Evolutionary conservation across 2,113 vertebrate species (phyloP), one percentile per base, ranked within the genome.

Genomic region (Carassius auratus): DNA sequence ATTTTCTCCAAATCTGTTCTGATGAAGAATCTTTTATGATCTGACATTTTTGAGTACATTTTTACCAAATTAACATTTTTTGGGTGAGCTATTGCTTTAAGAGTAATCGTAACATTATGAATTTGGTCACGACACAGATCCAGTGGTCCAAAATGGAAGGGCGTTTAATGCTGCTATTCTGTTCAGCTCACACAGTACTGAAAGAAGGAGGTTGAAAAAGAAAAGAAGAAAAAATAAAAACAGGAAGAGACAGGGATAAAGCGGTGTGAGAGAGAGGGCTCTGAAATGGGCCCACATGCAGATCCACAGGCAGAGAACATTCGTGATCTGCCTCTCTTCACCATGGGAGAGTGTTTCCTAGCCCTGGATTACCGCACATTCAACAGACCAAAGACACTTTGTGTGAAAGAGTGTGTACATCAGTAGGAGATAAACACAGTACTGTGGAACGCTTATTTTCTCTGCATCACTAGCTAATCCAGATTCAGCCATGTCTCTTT

Each of bases 221-320:
- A 57, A 42, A 15, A n/a, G 21, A 23, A 26, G 26, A 23, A 57
- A 21, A 85, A 30, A 77, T 42, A 59, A 55, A 64, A n/a, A 59
- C 55, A 36, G 48, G 42, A 64, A 75, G 61, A 59, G 57, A 55
- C 8, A 52, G 50, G 8, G 62, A 30, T 86, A 57, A 36, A 74
- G 86, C 57, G 83, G 76, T 59, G 84, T 77, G 50, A 15, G 52
- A 55, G 83, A 76, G 83, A 48, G 17, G 8, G 45, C n/a, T 55
- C 84, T 13, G 82, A 84, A 85, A 77, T 76, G 12, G 59, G 84
- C 78, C 87, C 45, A 88, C 88, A 91, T 92, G 91, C 87, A 87
- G 90, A 93, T 91, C 33, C 86, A 91, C 87, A 79, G 38, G 62
- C 86, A 87, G 48, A 85, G 82, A 89, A 88, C 77, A 86, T 87